Evolutionary conservation across 2,797 vertebrate genomes (phyloP).

Genomic region (Sebastes flavidus): DNA sequence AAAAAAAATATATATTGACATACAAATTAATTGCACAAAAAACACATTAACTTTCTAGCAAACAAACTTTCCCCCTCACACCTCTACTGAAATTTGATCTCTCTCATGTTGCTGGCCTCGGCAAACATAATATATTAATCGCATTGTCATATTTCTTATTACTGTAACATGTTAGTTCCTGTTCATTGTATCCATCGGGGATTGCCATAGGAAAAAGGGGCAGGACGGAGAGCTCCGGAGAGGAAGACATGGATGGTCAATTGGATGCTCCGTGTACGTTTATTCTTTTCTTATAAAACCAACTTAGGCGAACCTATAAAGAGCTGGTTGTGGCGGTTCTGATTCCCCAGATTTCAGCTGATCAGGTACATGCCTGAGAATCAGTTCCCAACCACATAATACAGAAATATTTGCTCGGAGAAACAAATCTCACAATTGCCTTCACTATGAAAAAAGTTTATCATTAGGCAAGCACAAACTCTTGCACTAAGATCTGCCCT

Average conservation of each 20-base stretch:
- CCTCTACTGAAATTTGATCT: neutral
- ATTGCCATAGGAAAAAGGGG: no score
- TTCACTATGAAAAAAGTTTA: neutral
- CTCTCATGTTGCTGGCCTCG: rapidly evolving
- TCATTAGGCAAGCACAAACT: rapidly evolving
- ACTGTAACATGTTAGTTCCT: neutral
- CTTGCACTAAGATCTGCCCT: neutral
- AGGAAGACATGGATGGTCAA: neutral
- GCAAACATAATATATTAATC: neutral
- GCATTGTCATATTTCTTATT: neutral
- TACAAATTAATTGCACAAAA: neutral
- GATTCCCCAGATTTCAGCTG: neutral
- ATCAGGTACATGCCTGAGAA: no score
- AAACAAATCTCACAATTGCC: neutral
- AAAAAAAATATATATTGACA: no score
- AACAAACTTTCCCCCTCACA: neutral
- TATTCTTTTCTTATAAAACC: neutral
- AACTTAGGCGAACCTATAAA: rapidly evolving
- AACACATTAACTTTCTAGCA: neutral
- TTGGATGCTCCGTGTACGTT: rapidly evolving
- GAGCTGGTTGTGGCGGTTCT: neutral
- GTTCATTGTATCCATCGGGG: neutral
- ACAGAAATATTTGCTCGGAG: rapidly evolving
- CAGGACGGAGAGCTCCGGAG: no score
- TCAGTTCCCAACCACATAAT: no score